These are phyloP conservation scores for Diprion similis DNA, from an alignment of 1,140 invertebrate species.

Conservation along the genomic window DNA sequence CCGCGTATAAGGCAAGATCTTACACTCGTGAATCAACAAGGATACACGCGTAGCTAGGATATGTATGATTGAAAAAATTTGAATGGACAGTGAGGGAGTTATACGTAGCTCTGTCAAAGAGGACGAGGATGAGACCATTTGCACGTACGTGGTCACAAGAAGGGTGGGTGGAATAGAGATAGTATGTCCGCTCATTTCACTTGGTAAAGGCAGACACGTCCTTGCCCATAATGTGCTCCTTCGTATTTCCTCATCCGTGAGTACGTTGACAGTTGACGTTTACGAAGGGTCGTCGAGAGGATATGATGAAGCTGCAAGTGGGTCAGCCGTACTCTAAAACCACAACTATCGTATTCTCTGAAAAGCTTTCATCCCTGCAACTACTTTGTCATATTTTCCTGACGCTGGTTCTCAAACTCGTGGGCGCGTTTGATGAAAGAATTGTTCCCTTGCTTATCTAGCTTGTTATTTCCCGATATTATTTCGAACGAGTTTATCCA, in stretches of 20 bases:
- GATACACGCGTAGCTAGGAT: too few species aligned
- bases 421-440: too few species aligned
- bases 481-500: too few species aligned
- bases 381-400: not conserved
- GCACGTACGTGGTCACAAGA: not conserved
- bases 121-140: not conserved
- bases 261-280: not conserved
- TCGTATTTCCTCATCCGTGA: not conserved
- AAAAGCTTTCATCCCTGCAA: not conserved
- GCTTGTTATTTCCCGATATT: too few species aligned
- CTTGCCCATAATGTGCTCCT: not conserved
- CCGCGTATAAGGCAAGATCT: too few species aligned
- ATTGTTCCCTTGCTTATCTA: too few species aligned
- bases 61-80: too few species aligned
- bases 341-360: not conserved
- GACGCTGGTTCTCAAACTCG: not conserved
- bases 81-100: too few species aligned
- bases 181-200: constrained; percentile 5
- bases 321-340: not conserved
- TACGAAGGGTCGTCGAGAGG: not conserved
- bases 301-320: not conserved
- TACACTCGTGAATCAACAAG: too few species aligned
- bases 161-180: not conserved
- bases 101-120: not conserved
- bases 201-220: too few species aligned